These are phyloP conservation scores for Zaprionus lineosus DNA, from an alignment of 2,888 invertebrate species.

Conservation along the genomic window DNA sequence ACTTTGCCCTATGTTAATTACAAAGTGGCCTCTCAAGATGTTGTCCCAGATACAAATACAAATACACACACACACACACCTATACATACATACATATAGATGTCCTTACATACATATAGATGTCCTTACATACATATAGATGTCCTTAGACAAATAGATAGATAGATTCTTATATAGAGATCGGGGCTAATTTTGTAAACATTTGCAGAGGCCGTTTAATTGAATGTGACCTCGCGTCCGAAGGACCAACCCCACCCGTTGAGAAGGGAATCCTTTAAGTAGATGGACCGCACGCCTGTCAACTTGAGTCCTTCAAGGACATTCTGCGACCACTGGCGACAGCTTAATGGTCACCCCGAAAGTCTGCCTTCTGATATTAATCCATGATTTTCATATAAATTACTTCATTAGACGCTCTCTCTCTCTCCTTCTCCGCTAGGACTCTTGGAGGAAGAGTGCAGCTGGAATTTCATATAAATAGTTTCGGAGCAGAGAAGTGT, in stretches of 20 bases:
- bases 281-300: conserved; percentile 29
- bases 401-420: conserved; percentile 70
- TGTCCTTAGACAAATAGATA: not conserved
- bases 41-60: too few relatives aligned
- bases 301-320: too few relatives aligned
- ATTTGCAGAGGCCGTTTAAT: conserved; percentile 19
- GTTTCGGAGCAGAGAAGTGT: conserved; percentile 24
- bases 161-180: not conserved
- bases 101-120: too few relatives aligned
- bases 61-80: not conserved
- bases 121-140: not conserved
- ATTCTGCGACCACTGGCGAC: conserved; percentile 57
- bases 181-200: conserved; percentile 15
- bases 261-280: not conserved
- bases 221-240: too few relatives aligned
- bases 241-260: conserved; percentile 4
- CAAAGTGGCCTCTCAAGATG: conserved; percentile 25
- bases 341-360: conserved; percentile 36
- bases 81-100: not conserved
- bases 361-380: conserved; percentile 37
- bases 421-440: too few relatives aligned
- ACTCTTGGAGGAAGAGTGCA: conserved; percentile 32
- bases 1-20: conserved; percentile 61
- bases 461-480: conserved; percentile 37
- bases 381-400: conserved; percentile 69